Conservation (phyloP, 2,113 vertebrate genomes). For the Brachirus orientalis region DNA sequence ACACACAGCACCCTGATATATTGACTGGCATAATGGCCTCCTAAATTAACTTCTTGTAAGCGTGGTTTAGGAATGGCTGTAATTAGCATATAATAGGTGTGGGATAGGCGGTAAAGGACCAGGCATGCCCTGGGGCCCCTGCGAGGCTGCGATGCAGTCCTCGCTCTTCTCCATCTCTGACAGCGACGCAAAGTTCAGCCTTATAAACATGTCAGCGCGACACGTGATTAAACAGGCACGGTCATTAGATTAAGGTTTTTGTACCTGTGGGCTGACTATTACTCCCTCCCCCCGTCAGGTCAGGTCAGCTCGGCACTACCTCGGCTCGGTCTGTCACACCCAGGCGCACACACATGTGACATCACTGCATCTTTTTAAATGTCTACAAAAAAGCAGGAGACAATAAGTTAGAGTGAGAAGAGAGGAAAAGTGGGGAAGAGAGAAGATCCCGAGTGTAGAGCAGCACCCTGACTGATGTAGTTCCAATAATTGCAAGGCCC, state of each 20-base stretch:
- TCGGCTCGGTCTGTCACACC: slow-evolving; percentile 26
- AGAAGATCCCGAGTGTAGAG: slow-evolving; percentile 41
- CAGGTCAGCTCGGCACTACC: slow-evolving; percentile 35
- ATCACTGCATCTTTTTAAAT: slow-evolving; percentile 29
- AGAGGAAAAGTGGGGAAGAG: slow-evolving; percentile 13
- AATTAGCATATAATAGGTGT: slow-evolving; percentile 97
- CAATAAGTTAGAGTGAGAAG: slow-evolving; percentile 27
- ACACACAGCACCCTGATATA: slow-evolving; percentile 84
- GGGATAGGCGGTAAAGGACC: slow-evolving; percentile 87
- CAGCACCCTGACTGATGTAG: slow-evolving; percentile 79
- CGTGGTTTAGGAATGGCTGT: slow-evolving; percentile 90
- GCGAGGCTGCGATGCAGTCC: slow-evolving; percentile 84
- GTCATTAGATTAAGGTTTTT: slow-evolving; percentile 88
- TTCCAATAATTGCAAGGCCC: slow-evolving; percentile 84
- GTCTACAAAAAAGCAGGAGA: slow-evolving; percentile 30
- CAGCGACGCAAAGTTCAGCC: slow-evolving; percentile 97
- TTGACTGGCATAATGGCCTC: slow-evolving; percentile 88
- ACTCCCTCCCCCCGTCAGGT: slow-evolving; percentile 58
- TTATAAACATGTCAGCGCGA: slow-evolving; percentile 98
- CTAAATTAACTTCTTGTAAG: slow-evolving; percentile 98
- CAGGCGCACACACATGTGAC: slow-evolving; percentile 10
- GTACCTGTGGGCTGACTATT: slow-evolving; percentile 92
- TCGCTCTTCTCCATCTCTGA: slow-evolving; percentile 87
- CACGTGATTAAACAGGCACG: slow-evolving; percentile 90
- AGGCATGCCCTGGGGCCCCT: slow-evolving; percentile 82